Conservation (phyloP, 1,140 invertebrate species). For the Leguminivora glycinivorella region DNA sequence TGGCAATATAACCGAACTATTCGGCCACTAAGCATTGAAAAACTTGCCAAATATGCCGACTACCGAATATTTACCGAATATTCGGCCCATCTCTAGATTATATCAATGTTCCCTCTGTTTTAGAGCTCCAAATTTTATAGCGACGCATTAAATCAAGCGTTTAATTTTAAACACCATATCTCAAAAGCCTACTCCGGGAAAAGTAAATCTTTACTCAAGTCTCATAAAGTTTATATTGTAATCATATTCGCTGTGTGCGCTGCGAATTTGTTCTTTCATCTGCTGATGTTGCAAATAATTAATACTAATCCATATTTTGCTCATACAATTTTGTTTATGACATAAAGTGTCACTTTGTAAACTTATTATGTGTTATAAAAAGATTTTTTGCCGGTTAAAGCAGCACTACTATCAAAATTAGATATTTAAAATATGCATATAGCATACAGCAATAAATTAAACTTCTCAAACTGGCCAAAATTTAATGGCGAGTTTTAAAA, state of each 20-base stretch:
- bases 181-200: background rate
- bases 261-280: background rate
- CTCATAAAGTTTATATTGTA: background rate
- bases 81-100: too few species aligned
- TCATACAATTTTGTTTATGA: background rate
- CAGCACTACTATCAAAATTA: background rate
- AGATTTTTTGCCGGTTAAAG: background rate
- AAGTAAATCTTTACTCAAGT: background rate
- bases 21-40: too few species aligned
- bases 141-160: background rate
- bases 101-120: conserved; percentile 3
- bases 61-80: too few species aligned
- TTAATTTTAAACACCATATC: background rate
- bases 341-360: background rate
- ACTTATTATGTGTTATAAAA: conserved; percentile 8
- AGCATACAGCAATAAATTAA: too few species aligned
- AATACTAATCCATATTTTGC: background rate
- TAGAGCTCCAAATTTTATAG: conserved; percentile 2
- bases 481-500: too few species aligned
- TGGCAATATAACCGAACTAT: too few species aligned
- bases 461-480: too few species aligned
- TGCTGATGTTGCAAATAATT: background rate
- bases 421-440: background rate
- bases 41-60: too few species aligned
- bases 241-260: background rate